Evolutionary conservation across 2,797 vertebrate species (phyloP), one percentile per base, ranked within the genome.

Genomic region (Lateolabrax maculatus): DNA sequence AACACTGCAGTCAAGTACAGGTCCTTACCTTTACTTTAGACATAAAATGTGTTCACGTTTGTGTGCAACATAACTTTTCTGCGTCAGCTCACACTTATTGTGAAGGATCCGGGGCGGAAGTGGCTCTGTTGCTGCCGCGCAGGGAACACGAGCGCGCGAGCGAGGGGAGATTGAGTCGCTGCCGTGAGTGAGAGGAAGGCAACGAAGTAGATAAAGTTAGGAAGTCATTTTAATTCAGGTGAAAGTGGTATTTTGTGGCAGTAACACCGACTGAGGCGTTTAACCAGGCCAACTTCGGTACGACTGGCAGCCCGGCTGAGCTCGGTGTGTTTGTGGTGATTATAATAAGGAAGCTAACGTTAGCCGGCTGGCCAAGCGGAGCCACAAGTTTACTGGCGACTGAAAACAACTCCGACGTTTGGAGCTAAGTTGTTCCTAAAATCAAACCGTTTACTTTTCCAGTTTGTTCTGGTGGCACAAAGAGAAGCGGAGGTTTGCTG

Each of bases 71-170:
- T 3, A 9, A 1, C 0, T 6, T 51, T 27, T 5, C 41, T n/a
- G 2, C 41, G 6, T 29, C 9, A 65, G 0, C 6, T 52, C 3
- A 37, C 23, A 2, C 73, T 86, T 86, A 86, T 66, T 86, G 2
- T 84, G 86, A 85, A 87, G 9, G 29, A 15, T 3, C 0, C 5
- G 15, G 1, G 3, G 61, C 69, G 86, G 89, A 89, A 79, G 5
- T n/a, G 0, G 0, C 1, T 1, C 0, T 70, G 46, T 56, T 74
- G 31, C 71, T n/a, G 25, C 55, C 9, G 12, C 41, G 55, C 5
- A n/a, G 10, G 25, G 27, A 48, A 10, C 27, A 23, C 36, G 41
- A 60, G 84, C 69, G 83, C n/a, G n/a, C n/a, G n/a, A n/a, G n/a
- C n/a, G n/a, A n/a, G 82, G 71, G 55, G 41, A 80, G 82, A 55